Conservation (phyloP, 1,140 invertebrate genomes). For the Ips typographus region DNA sequence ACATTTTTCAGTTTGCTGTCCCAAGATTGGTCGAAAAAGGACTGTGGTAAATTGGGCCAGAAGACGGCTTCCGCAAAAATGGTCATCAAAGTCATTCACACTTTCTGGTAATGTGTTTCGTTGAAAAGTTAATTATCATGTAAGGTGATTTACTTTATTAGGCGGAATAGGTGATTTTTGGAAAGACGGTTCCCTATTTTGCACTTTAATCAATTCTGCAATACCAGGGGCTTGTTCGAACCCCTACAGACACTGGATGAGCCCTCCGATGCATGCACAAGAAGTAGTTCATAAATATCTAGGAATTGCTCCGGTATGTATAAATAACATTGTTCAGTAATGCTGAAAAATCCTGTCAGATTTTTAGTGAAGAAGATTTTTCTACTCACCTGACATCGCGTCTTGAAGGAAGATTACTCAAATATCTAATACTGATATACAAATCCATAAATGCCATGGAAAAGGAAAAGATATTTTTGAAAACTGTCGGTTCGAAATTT, state of each 20-base stretch:
- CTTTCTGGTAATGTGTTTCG: conserved; percentile 16
- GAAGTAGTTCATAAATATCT: conserved; percentile 59
- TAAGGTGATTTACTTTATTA: conserved; percentile 22
- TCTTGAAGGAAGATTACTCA: conserved; percentile 56
- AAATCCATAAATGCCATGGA: conserved; percentile 50
- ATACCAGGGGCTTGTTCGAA: conserved; percentile 59
- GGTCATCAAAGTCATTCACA: conserved; percentile 36
- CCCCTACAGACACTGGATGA: conserved; percentile 54
- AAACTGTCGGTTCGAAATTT: conserved; percentile 54
- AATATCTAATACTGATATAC: conserved; percentile 54
- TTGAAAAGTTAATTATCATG: not conserved
- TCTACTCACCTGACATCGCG: conserved; percentile 44
- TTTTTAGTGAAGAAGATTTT: conserved; percentile 57
- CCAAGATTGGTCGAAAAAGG: conserved; percentile 43
- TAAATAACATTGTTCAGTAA: not conserved
- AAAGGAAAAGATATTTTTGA: conserved; percentile 43
- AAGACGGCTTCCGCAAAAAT: conserved; percentile 41
- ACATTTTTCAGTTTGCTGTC: conserved; percentile 43
- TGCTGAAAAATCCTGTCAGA: conserved; percentile 46
- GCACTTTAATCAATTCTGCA: conserved; percentile 57
- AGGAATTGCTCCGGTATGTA: conserved; percentile 57
- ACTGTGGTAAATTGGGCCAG: conserved; percentile 46
- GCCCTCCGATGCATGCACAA: conserved; percentile 58
- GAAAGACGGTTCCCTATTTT: conserved; percentile 60
- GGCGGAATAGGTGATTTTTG: conserved; percentile 52